Conservation (phyloP, 2,113 vertebrate genomes). For the Neopipo cinnamomea region DNA sequence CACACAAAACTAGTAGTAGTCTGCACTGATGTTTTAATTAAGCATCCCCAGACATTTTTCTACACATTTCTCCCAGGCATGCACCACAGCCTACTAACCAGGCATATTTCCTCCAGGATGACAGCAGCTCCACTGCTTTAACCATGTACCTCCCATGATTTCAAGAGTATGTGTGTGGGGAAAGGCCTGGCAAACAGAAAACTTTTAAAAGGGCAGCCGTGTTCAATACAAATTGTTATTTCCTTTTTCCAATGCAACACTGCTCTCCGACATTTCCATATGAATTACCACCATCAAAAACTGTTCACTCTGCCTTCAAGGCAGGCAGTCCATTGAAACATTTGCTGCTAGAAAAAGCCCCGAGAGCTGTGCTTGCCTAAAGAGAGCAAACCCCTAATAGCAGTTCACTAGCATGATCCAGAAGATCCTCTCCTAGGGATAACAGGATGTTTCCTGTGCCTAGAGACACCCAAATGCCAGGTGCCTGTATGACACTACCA, state of each 20-base stretch:
- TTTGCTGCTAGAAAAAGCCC: background rate
- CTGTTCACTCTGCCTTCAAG: background rate
- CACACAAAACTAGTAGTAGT: slow-evolving; percentile 42
- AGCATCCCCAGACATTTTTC: slow-evolving; percentile 53
- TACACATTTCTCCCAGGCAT: slow-evolving; percentile 53
- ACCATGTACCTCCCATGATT: background rate
- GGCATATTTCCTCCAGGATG: background rate
- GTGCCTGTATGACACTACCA: background rate
- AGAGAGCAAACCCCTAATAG: background rate
- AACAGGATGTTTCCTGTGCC: background rate
- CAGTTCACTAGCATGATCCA: background rate
- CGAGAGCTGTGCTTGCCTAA: background rate
- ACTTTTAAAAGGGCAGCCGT: background rate
- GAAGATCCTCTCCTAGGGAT: background rate
- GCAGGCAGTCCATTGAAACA: background rate
- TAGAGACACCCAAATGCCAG: background rate
- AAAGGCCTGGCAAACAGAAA: background rate
- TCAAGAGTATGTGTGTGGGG: accelerated
- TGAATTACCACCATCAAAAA: background rate
- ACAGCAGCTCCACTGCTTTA: background rate
- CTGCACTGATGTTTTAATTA: slow-evolving; percentile 57
- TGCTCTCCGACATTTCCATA: background rate
- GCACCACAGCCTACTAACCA: slow-evolving; percentile 24
- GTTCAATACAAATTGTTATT: background rate
- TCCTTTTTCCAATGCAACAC: background rate